Conservation (phyloP, 2,113 vertebrate species). For the Hucho hucho region DNA sequence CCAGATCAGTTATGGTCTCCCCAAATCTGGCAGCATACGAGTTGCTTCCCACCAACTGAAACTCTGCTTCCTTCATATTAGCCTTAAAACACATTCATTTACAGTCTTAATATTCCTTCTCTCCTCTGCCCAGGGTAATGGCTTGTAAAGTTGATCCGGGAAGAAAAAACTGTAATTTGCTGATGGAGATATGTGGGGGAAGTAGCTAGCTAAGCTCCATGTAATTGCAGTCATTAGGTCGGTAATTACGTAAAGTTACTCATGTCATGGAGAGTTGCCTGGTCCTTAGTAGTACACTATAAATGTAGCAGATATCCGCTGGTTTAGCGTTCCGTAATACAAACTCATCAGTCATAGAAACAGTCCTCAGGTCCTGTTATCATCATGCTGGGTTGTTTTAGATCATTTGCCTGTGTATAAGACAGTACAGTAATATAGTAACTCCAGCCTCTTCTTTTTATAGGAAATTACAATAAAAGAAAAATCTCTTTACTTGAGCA, state of each 20-base stretch:
- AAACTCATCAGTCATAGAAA: too few species aligned
- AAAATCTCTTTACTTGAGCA: too few species aligned
- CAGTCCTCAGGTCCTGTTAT: too few species aligned
- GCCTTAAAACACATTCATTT: constrained; percentile 60
- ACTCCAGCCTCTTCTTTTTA: too few species aligned
- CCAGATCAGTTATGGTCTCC: constrained; percentile 86
- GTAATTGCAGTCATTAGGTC: constrained; percentile 13
- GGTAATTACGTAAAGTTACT: constrained; percentile 15
- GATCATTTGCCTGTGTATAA: background rate
- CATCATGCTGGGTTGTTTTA: background rate
- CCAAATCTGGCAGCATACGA: constrained; percentile 90
- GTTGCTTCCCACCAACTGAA: constrained; percentile 80
- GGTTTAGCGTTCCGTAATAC: background rate
- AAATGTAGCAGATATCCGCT: background rate
- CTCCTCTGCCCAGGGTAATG: background rate
- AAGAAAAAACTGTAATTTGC: too few species aligned
- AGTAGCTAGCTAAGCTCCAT: background rate
- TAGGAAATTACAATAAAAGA: too few species aligned
- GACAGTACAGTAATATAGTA: too few species aligned
- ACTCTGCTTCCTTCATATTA: constrained; percentile 78
- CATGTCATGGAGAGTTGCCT: background rate
- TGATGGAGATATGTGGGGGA: background rate
- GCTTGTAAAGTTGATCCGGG: background rate
- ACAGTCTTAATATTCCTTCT: background rate
- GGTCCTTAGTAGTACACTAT: background rate